Percentiles rank a stretch among this genome's conserved stretches.
Conservation (phyloP, 2,797 vertebrate genomes). For the Stomatorhinus walkeri region DNA sequence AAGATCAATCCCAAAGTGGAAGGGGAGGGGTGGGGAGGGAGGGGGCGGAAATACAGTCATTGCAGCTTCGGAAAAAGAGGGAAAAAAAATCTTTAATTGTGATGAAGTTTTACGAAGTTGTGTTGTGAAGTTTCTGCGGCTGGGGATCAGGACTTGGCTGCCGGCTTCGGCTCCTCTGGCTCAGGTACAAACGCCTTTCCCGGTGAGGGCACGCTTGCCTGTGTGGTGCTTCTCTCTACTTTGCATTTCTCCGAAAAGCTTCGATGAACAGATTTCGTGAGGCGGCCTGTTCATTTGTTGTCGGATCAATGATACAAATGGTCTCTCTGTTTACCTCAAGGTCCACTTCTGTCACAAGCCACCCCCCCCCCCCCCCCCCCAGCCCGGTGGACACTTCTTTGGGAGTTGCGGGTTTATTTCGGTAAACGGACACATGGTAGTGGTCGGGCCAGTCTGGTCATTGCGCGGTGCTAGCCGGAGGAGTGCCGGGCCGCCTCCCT, state of each 20-base stretch:
- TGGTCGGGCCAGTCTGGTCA: slow-evolving; percentile 28
- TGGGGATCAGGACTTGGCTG: slow-evolving; percentile 5
- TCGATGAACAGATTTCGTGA: background rate
- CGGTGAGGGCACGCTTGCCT: background rate
- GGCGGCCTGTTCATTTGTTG: background rate
- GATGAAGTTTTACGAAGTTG: slow-evolving; percentile 22
- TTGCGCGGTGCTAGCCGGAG: background rate
- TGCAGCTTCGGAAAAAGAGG: background rate
- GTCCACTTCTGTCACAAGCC: background rate
- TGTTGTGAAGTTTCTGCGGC: slow-evolving; percentile 13
- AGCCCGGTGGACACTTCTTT: background rate
- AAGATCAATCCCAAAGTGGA: slow-evolving; percentile 25
- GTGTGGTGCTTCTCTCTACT: background rate
- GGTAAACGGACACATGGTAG: slow-evolving; percentile 12
- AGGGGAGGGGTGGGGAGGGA: background rate
- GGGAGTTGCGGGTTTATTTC: background rate
- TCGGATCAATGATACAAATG: background rate
- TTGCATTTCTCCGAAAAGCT: background rate
- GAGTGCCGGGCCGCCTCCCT: background rate
- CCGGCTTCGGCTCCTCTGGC: background rate
- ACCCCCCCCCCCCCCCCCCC: too few relatives aligned
- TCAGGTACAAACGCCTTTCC: background rate
- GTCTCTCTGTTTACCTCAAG: background rate
- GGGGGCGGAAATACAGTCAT: slow-evolving; percentile 10
- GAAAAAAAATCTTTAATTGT: slow-evolving; percentile 21